phyloP scores from a whole-genome alignment of 2,888 invertebrate genomes.

The Horisme vitalbata region DNA sequence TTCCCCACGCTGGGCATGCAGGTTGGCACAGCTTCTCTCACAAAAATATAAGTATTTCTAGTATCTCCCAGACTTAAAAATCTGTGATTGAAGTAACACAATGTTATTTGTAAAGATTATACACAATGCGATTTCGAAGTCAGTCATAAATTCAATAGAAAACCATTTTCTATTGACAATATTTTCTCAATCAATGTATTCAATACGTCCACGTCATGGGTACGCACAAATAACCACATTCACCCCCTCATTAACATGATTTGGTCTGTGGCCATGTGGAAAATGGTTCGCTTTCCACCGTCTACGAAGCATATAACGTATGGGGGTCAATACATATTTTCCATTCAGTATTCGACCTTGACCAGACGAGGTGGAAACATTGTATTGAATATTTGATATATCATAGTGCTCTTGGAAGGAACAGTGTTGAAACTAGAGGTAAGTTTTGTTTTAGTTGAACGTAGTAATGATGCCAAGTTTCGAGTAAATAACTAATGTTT shows the following conservation, averaged over 20 bases:
- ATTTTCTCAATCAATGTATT: no score
- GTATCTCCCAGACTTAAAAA: no score
- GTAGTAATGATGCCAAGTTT: constrained; percentile 18
- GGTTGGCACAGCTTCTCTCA: no score
- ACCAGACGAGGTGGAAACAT: constrained; percentile 33
- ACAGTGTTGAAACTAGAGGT: constrained; percentile 29
- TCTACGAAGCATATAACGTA: constrained; percentile 56
- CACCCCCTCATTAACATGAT: constrained; percentile 66
- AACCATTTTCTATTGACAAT: no score
- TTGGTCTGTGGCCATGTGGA: constrained; percentile 64
- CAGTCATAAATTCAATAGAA: no score
- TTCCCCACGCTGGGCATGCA: no score
- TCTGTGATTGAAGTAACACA: no score
- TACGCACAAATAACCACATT: constrained; percentile 45
- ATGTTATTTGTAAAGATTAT: no score
- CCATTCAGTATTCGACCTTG: constrained; percentile 61
- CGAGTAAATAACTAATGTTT: constrained; percentile 4
- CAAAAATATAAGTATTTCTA: no score
- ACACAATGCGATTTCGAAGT: no score
- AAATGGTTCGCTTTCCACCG: constrained; percentile 65
- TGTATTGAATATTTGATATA: constrained; percentile 28
- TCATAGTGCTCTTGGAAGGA: constrained; percentile 24
- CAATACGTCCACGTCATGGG: constrained; percentile 47
- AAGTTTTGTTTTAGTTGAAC: constrained; percentile 36
- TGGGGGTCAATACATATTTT: constrained; percentile 45